These are phyloP conservation scores for Aphelocoma californica DNA, from an alignment of 2,797 vertebrate genomes.

Conservation along the genomic window DNA sequence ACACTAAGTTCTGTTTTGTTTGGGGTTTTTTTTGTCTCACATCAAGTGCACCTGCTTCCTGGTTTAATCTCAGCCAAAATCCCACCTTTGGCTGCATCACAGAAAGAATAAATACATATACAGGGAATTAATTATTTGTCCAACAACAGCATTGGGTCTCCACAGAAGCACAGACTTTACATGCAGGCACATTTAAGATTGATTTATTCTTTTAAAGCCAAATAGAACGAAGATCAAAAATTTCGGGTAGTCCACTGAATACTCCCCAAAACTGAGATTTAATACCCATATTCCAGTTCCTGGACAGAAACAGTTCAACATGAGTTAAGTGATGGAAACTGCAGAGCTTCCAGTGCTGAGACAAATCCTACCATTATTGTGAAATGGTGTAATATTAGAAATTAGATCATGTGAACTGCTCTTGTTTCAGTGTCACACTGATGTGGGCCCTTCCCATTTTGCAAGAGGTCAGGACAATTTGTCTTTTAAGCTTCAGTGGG, in stretches of 20 bases:
- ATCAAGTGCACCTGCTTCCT: neutral
- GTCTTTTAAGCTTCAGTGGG: neutral
- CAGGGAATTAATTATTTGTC: neutral
- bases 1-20: neutral
- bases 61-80: neutral
- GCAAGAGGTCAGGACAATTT: constrained; percentile 38
- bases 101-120: neutral
- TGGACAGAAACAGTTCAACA: neutral
- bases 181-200: neutral
- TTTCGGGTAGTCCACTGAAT: neutral
- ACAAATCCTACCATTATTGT: neutral
- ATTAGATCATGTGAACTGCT: neutral
- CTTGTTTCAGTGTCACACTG: neutral
- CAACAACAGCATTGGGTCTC: neutral
- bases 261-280: neutral
- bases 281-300: neutral
- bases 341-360: neutral
- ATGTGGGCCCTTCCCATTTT: neutral
- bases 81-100: neutral
- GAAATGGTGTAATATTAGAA: neutral
- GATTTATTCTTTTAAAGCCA: neutral
- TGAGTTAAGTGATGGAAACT: neutral
- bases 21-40: neutral
- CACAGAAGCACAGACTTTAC: neutral
- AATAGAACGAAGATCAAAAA: neutral